Evolutionary conservation across 1,140 invertebrate species (phyloP), one percentile per base, ranked within the genome.

Genomic region (Zaprionus kolodkinae): DNA sequence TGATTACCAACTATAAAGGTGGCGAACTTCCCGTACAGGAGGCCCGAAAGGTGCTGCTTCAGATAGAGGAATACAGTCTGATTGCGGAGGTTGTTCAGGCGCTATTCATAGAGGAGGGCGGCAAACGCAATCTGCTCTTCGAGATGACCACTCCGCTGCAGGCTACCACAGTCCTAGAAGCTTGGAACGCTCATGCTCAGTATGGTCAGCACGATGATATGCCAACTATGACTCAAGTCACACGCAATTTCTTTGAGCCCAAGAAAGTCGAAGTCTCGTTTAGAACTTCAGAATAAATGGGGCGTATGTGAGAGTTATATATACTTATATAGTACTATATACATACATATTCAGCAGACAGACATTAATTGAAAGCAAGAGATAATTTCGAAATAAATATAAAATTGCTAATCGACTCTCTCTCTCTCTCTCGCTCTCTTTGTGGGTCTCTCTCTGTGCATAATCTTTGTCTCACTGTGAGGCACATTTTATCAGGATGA

Each of bases 21-120:
- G 30, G 3, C 13, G 3, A 0, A 0, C n/a, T 52, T 57, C 30
- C 72, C 0, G 59, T 69, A 2, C 12, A 38, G 7, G 6, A 64
- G 33, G 63, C 69, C 0, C 70, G 54, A 1, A 33, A 52, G 3
- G 45, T 69, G 27, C 27, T 80, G 10, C 21, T 45, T 1, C 54
- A 67, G 0, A 3, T 81, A 13, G 7, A 52, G 4, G 35, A 63
- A n/a, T 56, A 48, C 11, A 52, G 68, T 13, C 70, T 78, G 48
- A 43, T 73, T 6, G 36, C 13, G 3, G 75, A 78, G 25, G 54
- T 79, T 1, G 54, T 33, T 35, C 77, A 73, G 60, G 77, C 69
- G 3, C 72, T 30, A 10, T 15, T 36, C 17, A n/a, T 30, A 1
- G 9, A 25, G 0, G 5, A 21, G 1, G 15, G 10, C 0, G 7